Base-by-base conservation (phyloP, 2,888 invertebrate genomes). In the Campaea margaritaria region DNA sequence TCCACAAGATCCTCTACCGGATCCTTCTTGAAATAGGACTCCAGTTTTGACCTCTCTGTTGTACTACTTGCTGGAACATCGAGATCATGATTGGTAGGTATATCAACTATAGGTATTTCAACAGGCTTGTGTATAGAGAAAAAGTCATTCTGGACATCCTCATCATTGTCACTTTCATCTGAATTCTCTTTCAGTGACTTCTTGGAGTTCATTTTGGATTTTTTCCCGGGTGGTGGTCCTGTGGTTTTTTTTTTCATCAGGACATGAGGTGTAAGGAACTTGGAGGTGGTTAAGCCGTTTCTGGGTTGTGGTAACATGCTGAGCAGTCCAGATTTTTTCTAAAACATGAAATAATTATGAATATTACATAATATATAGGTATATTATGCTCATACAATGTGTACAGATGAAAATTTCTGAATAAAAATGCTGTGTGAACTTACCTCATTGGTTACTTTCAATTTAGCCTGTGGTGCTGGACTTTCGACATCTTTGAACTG, bases 261-360 rank as follows among this genome's bases (percentile, higher is more conserved):
- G 15, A 93, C 77, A 70, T 93, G 82, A 48, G 93, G 93, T 64
- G 93, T 84, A 63, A 91, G 79, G 0, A 64, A 59, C 39, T 59
- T 69, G 39, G 87, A 86, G 66, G 85, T 89, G 45, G 83, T 76
- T 53, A 82, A 75, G 44, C 79, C 83, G 74, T 91, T 89, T 84
- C 93, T 95, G 12, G 96, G 96, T 69, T 94, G 93, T 9, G 96
- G 96, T 42, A 97, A 82, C 43, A 96, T 86, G 57, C 94, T 93
- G 45, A 96, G 93, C 10, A 97, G 84, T 9, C 95, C 94, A 13
- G 94, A 94, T 64, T 93, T 94, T 88, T 93, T 94, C 95, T 95
- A 79, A 81, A 83, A 65, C 21, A 56, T 31, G 2, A 31, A 31
- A 31, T 31, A 7, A 31, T 7, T 31, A 31, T 27, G 7, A 27